Base-by-base conservation (phyloP, 2,113 vertebrate species). In the Pao palembangensis region DNA sequence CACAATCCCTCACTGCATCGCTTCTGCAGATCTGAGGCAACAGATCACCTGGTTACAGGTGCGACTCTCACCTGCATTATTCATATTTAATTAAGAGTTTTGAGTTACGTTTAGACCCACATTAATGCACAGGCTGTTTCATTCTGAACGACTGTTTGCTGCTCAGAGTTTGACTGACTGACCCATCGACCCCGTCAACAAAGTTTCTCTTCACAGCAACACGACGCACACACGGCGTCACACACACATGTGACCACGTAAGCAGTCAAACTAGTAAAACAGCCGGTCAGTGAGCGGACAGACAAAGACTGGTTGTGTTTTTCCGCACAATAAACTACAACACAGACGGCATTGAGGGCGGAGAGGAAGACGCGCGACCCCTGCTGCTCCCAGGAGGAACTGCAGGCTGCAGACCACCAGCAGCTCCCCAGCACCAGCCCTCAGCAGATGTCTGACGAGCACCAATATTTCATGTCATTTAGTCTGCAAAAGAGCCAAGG, bases 261-360 rank as follows among this genome's bases (percentile, higher is more conserved):
- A 5, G 21, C 53, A 63, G 59, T 2, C 64, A n/a, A 53, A 3
- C 1, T 43, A 58, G 18, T 38, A 21, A 19, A 13, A 21, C 52
- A 61, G 31, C 11, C 34, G 34, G 34, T 38, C 38, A 56, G 51
- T 4, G 8, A 44, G 61, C 43, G 1, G 10, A 16, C 43, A 5
- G 43, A 44, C 13, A 44, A 44, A 44, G 43, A 44, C 5, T 15
- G 43, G 43, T 44, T 44, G 34, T 44, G 43, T 44, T 44, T 61
- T 48, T 72, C 61, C 69, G 66, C 10, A 75, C 73, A 82, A 67
- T 61, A 49, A 65, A 10, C 4, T 49, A 57, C 55, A 63, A 81
- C 80, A 84, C 56, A 58, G 62, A 20, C 47, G 21, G 63, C 76
- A 74, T 57, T 78, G 71, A 82, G 56, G 47, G 51, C 55, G 47